Conservation (phyloP, 2,113 vertebrate genomes). For the Syngnathus scovelli region DNA sequence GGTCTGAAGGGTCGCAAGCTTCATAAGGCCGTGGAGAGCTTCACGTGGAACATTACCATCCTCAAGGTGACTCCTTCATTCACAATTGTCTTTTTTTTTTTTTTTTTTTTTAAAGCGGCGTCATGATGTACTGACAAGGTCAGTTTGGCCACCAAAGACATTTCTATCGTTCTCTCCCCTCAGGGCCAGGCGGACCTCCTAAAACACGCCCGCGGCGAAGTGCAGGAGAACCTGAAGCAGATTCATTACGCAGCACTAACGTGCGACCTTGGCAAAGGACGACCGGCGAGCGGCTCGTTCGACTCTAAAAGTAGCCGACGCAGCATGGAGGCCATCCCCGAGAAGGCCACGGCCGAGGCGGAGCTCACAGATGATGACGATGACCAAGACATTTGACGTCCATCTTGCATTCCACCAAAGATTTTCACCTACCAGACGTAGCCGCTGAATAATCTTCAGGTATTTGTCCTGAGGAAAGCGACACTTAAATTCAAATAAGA, state of each 20-base stretch:
- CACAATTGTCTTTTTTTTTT: not conserved
- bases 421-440: not conserved
- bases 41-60: constrained; percentile 98
- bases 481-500: not conserved
- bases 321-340: constrained; percentile 84
- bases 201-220: constrained; percentile 89
- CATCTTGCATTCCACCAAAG: not conserved
- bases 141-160: not conserved
- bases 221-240: constrained; percentile 93
- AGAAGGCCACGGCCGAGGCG: constrained; percentile 73
- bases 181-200: constrained; percentile 95
- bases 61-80: constrained; percentile 78
- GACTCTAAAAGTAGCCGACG: constrained; percentile 68
- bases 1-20: constrained; percentile 93
- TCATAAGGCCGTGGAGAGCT: constrained; percentile 92
- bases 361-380: constrained; percentile 80
- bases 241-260: constrained; percentile 89
- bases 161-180: constrained; percentile 9
- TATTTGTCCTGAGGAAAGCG: not conserved
- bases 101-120: not conserved
- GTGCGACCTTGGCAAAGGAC: constrained; percentile 82
- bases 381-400: constrained; percentile 66
- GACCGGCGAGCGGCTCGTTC: constrained; percentile 39
- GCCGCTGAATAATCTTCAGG: not conserved
- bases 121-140: not conserved